Percentiles rank a stretch among this genome's conserved stretches.
These are phyloP conservation scores for Papilio polyxenes DNA, from an alignment of 1,140 invertebrate genomes.

Conservation along the genomic window DNA sequence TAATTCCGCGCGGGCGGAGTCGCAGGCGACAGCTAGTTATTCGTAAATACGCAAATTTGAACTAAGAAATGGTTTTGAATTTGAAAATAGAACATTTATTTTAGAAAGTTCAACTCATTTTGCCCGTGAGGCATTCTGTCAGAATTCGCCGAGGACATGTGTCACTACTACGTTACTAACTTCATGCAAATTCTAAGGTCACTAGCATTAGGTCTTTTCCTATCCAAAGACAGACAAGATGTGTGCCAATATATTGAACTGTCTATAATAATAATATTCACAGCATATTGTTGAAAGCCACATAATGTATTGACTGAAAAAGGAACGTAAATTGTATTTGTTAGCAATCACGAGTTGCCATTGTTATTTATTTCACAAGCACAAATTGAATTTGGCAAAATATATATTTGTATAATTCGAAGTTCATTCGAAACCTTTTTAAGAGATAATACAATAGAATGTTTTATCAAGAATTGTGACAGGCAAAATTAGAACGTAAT, in stretches of 20 bases:
- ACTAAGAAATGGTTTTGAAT: too few species aligned
- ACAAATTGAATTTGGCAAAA: constrained; percentile 19
- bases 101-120: too few species aligned
- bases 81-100: too few species aligned
- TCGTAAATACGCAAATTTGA: too few species aligned
- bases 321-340: constrained; percentile 27
- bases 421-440: not conserved
- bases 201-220: too few species aligned
- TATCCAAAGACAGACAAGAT: too few species aligned
- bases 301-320: constrained; percentile 28
- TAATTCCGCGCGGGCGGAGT: too few species aligned
- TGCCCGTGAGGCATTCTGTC: too few species aligned
- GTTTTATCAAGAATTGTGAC: not conserved
- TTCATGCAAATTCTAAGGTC: too few species aligned
- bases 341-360: constrained; percentile 7
- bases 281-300: constrained; percentile 16
- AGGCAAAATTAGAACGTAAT: not conserved
- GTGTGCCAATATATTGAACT: not conserved
- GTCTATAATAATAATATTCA: constrained; percentile 2
- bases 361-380: constrained; percentile 26
- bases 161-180: too few species aligned
- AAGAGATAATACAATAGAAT: not conserved
- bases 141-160: too few species aligned
- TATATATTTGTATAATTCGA: constrained; percentile 11
- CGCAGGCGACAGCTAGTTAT: too few species aligned